phyloP scores from a whole-genome alignment of 2,797 vertebrate species.

The Gambusia yucatana region DNA sequence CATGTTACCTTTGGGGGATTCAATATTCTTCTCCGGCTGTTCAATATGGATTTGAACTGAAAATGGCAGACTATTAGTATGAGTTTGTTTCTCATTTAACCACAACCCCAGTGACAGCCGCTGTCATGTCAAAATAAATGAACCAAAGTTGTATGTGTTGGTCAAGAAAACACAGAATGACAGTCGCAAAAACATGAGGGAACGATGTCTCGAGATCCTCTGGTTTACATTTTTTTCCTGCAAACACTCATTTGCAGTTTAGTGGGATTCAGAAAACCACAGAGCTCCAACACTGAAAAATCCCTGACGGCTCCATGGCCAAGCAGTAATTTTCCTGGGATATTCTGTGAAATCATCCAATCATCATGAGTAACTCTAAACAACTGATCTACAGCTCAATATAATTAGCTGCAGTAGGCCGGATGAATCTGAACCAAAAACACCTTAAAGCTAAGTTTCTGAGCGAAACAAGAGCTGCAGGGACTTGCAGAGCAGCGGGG shows the following conservation, averaged over 20 bases:
- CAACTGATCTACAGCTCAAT: slow-evolving; percentile 8
- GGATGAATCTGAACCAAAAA: slow-evolving; percentile 3
- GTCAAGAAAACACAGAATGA: slow-evolving; percentile 30
- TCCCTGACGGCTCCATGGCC: slow-evolving; percentile 8
- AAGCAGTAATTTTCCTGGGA: slow-evolving; percentile 8
- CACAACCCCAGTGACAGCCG: slow-evolving; percentile 20
- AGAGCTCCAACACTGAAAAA: not conserved
- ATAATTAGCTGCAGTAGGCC: not conserved
- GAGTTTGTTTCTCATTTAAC: slow-evolving; percentile 19
- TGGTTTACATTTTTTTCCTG: slow-evolving; percentile 16
- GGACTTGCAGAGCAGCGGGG: slow-evolving; percentile 41
- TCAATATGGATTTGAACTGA: slow-evolving; percentile 5
- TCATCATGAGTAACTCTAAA: not conserved
- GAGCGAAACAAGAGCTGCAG: slow-evolving; percentile 49
- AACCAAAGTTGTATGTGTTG: slow-evolving; percentile 21
- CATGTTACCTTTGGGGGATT: not conserved
- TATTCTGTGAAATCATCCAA: slow-evolving; percentile 8
- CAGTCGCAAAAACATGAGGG: slow-evolving; percentile 9
- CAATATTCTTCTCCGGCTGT: not conserved
- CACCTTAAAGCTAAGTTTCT: slow-evolving; percentile 25
- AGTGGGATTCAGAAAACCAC: slow-evolving; percentile 26
- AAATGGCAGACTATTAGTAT: slow-evolving; percentile 1
- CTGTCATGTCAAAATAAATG: slow-evolving; percentile 24
- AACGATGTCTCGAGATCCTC: slow-evolving; percentile 25
- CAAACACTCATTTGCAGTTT: slow-evolving; percentile 18